Evolutionary conservation across 2,797 vertebrate species (phyloP).

Genomic region (Melanitta fusca): DNA sequence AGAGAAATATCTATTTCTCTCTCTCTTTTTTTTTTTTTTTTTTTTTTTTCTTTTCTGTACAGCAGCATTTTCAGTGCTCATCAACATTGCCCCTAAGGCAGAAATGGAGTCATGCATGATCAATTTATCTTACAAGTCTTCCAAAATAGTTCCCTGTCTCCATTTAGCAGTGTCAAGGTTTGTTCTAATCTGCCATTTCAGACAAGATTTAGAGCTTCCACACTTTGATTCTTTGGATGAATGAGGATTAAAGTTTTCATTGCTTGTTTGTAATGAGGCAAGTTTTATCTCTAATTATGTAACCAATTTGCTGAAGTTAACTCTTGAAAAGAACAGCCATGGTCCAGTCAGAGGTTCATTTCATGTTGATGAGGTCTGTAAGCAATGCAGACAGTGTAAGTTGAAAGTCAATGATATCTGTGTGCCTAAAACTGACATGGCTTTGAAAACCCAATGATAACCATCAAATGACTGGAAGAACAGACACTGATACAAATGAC

Average conservation of each 20-base stretch:
- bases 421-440: neutral
- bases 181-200: slow-evolving; percentile 62
- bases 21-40: too few species aligned
- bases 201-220: slow-evolving; percentile 41
- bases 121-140: slow-evolving; percentile 60
- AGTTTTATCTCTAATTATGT: slow-evolving; percentile 27
- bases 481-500: neutral
- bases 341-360: neutral
- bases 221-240: slow-evolving; percentile 43
- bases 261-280: slow-evolving; percentile 46
- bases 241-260: slow-evolving; percentile 22
- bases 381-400: neutral
- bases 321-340: slow-evolving; percentile 22
- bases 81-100: slow-evolving; percentile 36
- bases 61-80: slow-evolving; percentile 39
- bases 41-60: neutral
- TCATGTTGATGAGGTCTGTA: neutral
- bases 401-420: neutral
- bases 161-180: slow-evolving; percentile 62
- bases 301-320: slow-evolving; percentile 31
- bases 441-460: slow-evolving; percentile 1
- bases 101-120: slow-evolving; percentile 44
- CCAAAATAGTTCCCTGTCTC: slow-evolving; percentile 44
- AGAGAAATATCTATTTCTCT: slow-evolving; percentile 39
- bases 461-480: neutral